phyloP scores from a whole-genome alignment of 2,797 vertebrate species.

The Manis pentadactyla region DNA sequence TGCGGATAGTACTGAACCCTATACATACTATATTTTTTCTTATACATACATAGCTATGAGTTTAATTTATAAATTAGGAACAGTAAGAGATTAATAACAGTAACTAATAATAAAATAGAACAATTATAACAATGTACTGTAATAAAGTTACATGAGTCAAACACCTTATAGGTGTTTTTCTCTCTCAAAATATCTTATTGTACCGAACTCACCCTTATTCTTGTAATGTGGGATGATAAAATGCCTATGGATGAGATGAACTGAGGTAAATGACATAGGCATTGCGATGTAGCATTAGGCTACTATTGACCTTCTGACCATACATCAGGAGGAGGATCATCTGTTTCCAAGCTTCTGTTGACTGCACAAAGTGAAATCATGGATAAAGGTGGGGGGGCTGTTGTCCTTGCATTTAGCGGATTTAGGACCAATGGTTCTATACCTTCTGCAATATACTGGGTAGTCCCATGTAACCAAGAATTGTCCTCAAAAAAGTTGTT shows the following conservation, averaged over 20 bases:
- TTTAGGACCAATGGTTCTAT: conserved; percentile 1
- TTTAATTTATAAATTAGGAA: background rate
- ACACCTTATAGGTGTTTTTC: background rate
- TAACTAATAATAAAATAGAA: background rate
- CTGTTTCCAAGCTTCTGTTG: background rate
- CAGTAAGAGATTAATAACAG: background rate
- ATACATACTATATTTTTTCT: background rate
- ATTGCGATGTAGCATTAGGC: background rate
- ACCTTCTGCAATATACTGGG: background rate
- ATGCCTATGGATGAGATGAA: background rate
- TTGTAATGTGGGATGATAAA: background rate
- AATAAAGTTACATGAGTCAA: background rate
- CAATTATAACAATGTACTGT: background rate
- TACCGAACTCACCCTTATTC: background rate
- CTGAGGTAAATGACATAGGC: background rate
- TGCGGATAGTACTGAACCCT: background rate
- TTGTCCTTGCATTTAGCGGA: background rate
- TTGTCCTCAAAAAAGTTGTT: conserved; percentile 12
- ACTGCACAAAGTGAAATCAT: background rate
- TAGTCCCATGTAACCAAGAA: conserved; percentile 21
- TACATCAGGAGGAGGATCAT: background rate
- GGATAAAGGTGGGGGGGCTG: background rate
- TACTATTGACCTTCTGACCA: background rate
- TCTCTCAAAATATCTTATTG: background rate
- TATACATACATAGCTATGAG: background rate